phyloP scores from a whole-genome alignment of 2,888 invertebrate species.

The Trachelus tabidus region DNA sequence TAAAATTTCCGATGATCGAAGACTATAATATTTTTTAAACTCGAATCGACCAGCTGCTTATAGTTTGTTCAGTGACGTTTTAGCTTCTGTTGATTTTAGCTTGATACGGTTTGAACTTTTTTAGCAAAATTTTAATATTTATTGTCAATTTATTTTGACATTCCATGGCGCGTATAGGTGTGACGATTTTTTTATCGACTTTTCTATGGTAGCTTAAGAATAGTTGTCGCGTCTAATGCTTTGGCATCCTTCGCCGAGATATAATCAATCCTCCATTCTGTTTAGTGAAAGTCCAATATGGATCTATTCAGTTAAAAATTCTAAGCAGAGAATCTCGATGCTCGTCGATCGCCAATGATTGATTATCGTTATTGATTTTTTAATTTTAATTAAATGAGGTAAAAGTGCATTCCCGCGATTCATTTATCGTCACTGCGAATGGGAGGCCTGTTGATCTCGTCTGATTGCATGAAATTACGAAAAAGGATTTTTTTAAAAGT shows the following conservation, averaged over 20 bases:
- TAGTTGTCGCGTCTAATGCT: neutral
- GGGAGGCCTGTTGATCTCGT: neutral
- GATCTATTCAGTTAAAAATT: neutral
- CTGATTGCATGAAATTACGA: neutral
- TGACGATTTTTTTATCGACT: neutral
- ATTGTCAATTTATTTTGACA: neutral
- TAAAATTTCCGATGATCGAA: neutral
- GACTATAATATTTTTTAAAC: neutral
- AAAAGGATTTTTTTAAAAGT: neutral
- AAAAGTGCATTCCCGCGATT: neutral
- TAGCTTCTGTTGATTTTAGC: neutral
- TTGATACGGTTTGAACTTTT: neutral
- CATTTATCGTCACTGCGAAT: neutral
- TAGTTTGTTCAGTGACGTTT: neutral
- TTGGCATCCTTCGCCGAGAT: neutral
- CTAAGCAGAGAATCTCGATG: neutral
- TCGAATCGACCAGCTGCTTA: neutral
- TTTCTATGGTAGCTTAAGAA: neutral
- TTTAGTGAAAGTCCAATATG: neutral
- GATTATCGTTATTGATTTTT: neutral
- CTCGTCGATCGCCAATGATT: neutral
- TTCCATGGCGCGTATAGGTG: neutral
- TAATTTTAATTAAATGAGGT: neutral
- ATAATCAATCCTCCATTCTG: neutral
- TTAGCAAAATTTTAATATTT: neutral